Base-by-base conservation (phyloP, 2,888 invertebrate genomes). In the Xanthorhoe designata region DNA sequence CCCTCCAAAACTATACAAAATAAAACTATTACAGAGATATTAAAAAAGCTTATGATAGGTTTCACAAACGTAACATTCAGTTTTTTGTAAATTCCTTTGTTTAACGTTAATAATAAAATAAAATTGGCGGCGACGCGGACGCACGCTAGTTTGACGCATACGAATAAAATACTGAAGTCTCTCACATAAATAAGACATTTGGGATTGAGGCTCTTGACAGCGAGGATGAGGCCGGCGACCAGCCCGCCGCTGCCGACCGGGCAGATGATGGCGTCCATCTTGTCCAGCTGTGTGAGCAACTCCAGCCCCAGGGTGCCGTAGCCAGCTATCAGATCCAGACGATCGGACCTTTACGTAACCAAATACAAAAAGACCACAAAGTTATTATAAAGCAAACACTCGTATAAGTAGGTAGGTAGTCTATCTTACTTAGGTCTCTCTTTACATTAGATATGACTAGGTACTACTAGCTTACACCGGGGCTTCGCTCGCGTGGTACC, bases 241-340 rank as follows among this genome's bases (percentile, higher is more conserved):
- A 86, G 81, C 1, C 81, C 76, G 9, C 87, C 86, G 62, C 78
- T 81, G 62, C 85, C 86, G 15, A 86, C 85, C 4, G 86, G 86
- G 64, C 84, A 84, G 61, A 86, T 69, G 64, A 86, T 77, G 42
- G 86, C 86, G 61, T 86, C 86, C 70, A 85, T 55, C 61, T 79
- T 75, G 9, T 84, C 82, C 59, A 84, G 66, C 66, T 86, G 86
- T 8, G 76, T 75, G 4, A 86, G 77, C 17, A 86, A 59, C 67
- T 86, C 86, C 60, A 87, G 66, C 0, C 86, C 86, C 49, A 86
- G 17, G 1, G 86, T 85, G 19, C 85, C 86, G 65, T 86, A 85
- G 35, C 86, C 86, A 29, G 86, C 84, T 57, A 86, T 76, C 58
- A 85, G 69, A 59, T 84, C 84, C 69, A 79, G 64, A 0, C 84